Conservation (phyloP, 2,113 vertebrate species). For the Ovibos moschatus region DNA sequence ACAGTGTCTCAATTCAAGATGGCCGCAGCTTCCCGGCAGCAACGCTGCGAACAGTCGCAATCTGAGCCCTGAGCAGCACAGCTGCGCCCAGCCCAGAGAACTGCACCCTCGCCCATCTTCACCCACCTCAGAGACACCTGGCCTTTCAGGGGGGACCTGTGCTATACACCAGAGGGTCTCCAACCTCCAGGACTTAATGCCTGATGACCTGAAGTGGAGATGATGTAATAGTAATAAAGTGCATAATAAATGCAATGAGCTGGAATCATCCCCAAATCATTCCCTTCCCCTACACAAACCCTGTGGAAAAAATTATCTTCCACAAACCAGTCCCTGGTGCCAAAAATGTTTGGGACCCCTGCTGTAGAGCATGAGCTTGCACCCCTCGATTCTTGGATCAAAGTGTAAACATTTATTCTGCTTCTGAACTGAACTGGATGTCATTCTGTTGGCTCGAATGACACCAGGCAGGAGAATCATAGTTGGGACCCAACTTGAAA, state of each 20-base stretch:
- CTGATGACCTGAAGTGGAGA: not conserved
- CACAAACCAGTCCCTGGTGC: not conserved
- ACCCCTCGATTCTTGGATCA: not conserved
- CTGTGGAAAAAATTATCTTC: not conserved
- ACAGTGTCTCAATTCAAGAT: not conserved
- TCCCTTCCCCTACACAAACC: not conserved
- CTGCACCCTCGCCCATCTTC: not conserved
- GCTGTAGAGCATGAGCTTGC: not conserved
- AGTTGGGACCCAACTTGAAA: not conserved
- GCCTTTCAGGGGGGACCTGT: not conserved
- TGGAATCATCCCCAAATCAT: not conserved
- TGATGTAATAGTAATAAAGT: not conserved
- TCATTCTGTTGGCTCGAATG: not conserved
- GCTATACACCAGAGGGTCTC: not conserved
- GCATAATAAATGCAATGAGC: not conserved
- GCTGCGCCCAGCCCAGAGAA: not conserved
- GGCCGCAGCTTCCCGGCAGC: not conserved
- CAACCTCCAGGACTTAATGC: not conserved
- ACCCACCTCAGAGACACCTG: not conserved
- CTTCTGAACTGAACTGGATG: not conserved
- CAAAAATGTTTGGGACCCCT: not conserved
- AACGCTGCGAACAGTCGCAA: accelerated
- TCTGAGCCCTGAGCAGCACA: not conserved
- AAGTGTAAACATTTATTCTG: not conserved
- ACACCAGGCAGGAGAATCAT: not conserved